Base-by-base conservation (phyloP, 2,797 vertebrate species). In the Rallus crepitans region DNA sequence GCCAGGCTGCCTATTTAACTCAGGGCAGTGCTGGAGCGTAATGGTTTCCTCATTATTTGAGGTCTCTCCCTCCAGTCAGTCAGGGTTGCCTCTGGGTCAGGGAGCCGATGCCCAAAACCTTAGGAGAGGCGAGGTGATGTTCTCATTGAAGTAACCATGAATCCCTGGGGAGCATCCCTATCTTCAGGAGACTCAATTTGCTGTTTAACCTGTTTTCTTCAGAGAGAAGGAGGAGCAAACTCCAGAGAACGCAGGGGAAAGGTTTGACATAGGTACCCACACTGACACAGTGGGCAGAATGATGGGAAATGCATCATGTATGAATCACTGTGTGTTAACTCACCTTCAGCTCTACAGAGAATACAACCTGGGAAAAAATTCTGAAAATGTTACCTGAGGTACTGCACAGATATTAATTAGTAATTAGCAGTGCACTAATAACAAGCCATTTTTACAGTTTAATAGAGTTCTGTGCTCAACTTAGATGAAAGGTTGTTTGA, bases 221-320 rank as follows among this genome's bases (percentile, higher is more conserved):
- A 53, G 59, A 64, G 55, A 40, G 11, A 12, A 47, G 47, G 21
- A 23, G 47, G 21, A 47, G 19, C 19, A 23, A 47, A 47, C 21
- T 47, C 47, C 31, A 63, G 25, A 69, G 61, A 75, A 28, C 0
- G 0, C 0, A 0, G 59, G 75, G 31, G 55, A 81, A 69, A 64
- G 17, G 20, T 63, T 45, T 60, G 37, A 37, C 3, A 2, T 30
- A 18, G 0, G 25, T 7, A 11, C 25, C 24, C 53, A 45, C 40
- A 4, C 39, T 72, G 69, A 45, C 65, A 61, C 1, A 0, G 27
- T 0, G 0, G 42, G 53, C 52, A 65, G 48, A 60, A 48, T 33
- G 59, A 60, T 0, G 0, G 63, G 57, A 55, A 55, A 39, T 47
- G 33, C 2, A 7, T 73, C 20, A 56, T 15, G 56, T 53, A 24